Base-by-base conservation (phyloP, 2,113 vertebrate species). In the Abramis brama region DNA sequence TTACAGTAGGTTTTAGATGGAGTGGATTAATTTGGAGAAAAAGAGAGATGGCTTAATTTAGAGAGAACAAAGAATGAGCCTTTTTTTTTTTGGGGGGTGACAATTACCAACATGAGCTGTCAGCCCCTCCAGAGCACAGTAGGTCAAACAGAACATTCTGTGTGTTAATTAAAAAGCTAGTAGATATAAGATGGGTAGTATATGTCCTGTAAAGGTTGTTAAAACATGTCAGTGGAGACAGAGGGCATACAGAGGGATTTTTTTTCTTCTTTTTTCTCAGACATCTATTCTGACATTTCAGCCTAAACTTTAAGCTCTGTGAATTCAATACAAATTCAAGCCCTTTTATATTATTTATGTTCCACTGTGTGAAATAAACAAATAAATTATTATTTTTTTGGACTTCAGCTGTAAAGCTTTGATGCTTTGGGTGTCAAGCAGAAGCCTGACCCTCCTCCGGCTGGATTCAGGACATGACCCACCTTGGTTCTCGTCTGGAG, bases 151-250 rank as follows among this genome's bases (percentile, higher is more conserved):
- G 83, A 87, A 87, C 79, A 85, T 75, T 78, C 75, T 17, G 74
- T 79, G 83, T 87, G 86, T 89, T 89, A 89, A 89, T 89, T 89
- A 89, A 89, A 83, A 7, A 27, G 47, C 77, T n/a, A 76, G 71
- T 84, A 79, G 75, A 83, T 78, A 79, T 83, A 75, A 85, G 86
- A 57, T 79, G 71, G 64, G 79, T 85, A 85, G 74, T 15, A 83
- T 74, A 25, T 21, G 78, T 57, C 64, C 80, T 79, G 86, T 77
- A 87, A 87, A 80, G 86, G 83, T 83, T 87, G 79, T 57, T 89
- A 79, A 83, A 73, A 86, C 79, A 86, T 71, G 68, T 43, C 82
- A 73, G 50, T 8, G 43, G 11, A 73, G 30, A 83, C 50, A 25
- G 68, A 57, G 50, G 19, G 30, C 43, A 52, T 21, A 10, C 9